These are phyloP conservation scores for Doris montereyensis DNA, from an alignment of 2,888 invertebrate genomes.

Conservation along the genomic window DNA sequence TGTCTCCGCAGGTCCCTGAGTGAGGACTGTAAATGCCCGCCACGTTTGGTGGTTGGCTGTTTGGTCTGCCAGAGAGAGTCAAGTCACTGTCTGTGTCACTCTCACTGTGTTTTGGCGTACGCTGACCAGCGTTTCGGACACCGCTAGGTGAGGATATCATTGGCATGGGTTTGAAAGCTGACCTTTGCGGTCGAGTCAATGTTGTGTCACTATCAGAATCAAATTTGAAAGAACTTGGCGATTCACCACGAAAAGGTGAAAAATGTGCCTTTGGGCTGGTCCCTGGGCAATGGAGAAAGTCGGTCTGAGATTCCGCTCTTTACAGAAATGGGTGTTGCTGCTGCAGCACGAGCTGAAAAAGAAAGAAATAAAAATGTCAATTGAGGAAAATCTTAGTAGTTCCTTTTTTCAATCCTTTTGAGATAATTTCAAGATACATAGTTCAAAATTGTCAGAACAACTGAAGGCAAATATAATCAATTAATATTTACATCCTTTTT, in stretches of 20 bases:
- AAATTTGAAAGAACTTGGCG: constrained; percentile 45
- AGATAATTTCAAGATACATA: too few species aligned
- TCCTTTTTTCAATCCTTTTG: too few species aligned
- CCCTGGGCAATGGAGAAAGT: constrained; percentile 40
- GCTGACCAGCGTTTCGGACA: neutral
- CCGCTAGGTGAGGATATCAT: constrained; percentile 9
- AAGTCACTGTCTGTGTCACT: constrained; percentile 26
- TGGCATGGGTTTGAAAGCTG: neutral
- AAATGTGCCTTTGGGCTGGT: constrained; percentile 40
- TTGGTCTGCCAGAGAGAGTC: neutral
- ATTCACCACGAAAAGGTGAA: constrained; percentile 45
- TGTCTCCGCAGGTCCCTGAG: neutral
- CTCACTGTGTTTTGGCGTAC: neutral
- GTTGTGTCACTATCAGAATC: constrained; percentile 44
- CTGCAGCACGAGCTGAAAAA: constrained; percentile 36
- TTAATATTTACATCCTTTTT: too few species aligned
- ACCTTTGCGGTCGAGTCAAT: constrained; percentile 31
- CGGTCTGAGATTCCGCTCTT: constrained; percentile 40
- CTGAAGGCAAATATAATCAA: too few species aligned
- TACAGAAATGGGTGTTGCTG: constrained; percentile 38
- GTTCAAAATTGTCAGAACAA: too few species aligned
- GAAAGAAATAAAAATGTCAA: neutral
- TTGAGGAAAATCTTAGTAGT: too few species aligned
- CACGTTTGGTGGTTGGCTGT: neutral
- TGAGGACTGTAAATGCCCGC: constrained; percentile 14